A percentile compares a stretch with the other conserved stretches of the same genome.
phyloP scores from a whole-genome alignment of 1,140 invertebrate genomes.

The Atta cephalotes region DNA sequence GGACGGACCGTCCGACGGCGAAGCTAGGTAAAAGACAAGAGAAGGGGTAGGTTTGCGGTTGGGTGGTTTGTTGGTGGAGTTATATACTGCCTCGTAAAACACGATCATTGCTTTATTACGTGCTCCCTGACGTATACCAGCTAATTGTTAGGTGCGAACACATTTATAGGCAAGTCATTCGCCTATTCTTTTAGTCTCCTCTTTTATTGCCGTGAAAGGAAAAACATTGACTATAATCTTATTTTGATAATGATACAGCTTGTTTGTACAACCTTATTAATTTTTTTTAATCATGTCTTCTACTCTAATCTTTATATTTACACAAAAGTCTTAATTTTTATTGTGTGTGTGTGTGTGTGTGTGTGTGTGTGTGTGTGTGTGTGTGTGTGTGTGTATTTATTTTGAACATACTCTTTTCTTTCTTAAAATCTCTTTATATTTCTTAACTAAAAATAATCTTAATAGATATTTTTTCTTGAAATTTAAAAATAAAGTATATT shows the following conservation, averaged over 20 bases:
- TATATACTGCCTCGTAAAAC: slow-evolving; percentile 84
- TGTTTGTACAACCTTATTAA: slow-evolving; percentile 14
- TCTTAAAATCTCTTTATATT: neutral
- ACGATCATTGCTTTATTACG: slow-evolving; percentile 85
- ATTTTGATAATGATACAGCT: slow-evolving; percentile 39
- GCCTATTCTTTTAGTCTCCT: slow-evolving; percentile 51
- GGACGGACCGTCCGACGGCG: slow-evolving; percentile 67
- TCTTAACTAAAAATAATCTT: neutral
- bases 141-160: slow-evolving; percentile 84
- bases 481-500: neutral
- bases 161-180: slow-evolving; percentile 79
- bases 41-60: slow-evolving; percentile 70
- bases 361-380: too few relatives aligned
- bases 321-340: neutral
- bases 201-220: slow-evolving; percentile 47
- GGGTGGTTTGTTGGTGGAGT: slow-evolving; percentile 73
- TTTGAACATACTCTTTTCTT: neutral
- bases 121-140: slow-evolving; percentile 79
- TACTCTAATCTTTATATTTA: neutral
- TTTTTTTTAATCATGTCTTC: neutral
- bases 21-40: slow-evolving; percentile 65
- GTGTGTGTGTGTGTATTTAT: neutral
- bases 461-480: neutral
- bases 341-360: too few relatives aligned
- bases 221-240: slow-evolving; percentile 23